These are phyloP conservation scores for Catocala fraxini DNA, from an alignment of 2,888 invertebrate genomes.

Conservation along the genomic window DNA sequence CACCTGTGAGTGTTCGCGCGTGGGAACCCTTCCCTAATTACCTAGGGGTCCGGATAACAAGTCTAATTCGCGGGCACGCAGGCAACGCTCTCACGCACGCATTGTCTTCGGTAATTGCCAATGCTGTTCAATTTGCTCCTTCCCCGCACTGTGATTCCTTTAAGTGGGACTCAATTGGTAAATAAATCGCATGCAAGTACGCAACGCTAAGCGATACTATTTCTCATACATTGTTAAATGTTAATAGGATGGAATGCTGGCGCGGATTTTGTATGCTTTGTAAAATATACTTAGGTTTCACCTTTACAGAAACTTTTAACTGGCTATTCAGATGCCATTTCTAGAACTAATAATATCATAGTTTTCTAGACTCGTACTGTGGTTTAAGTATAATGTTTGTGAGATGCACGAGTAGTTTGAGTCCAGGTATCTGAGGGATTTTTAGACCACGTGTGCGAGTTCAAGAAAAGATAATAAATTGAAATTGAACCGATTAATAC, in stretches of 20 bases:
- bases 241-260: constrained; percentile 52
- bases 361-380: no score
- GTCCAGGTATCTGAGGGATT: no score
- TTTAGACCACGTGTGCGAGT: no score
- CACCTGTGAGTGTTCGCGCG: constrained; percentile 71
- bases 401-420: no score
- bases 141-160: constrained; percentile 84
- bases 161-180: constrained; percentile 86
- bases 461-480: no score
- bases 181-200: constrained; percentile 77
- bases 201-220: constrained; percentile 55
- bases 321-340: not conserved
- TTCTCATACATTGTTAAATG: constrained; percentile 57
- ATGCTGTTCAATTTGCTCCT: constrained; percentile 86
- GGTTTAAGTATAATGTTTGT: no score
- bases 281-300: constrained; percentile 1
- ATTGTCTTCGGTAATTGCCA: constrained; percentile 87
- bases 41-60: constrained; percentile 79
- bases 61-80: constrained; percentile 86
- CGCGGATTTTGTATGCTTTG: constrained; percentile 27
- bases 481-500: no score
- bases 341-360: no score
- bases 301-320: no score
- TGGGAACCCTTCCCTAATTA: constrained; percentile 85
- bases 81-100: constrained; percentile 85